A percentile compares a stretch with the other conserved stretches of the same genome.
Evolutionary conservation across 53 echinoderm and acorn worm genomes (phyloP).

Genomic region (Astropecten irregularis): DNA sequence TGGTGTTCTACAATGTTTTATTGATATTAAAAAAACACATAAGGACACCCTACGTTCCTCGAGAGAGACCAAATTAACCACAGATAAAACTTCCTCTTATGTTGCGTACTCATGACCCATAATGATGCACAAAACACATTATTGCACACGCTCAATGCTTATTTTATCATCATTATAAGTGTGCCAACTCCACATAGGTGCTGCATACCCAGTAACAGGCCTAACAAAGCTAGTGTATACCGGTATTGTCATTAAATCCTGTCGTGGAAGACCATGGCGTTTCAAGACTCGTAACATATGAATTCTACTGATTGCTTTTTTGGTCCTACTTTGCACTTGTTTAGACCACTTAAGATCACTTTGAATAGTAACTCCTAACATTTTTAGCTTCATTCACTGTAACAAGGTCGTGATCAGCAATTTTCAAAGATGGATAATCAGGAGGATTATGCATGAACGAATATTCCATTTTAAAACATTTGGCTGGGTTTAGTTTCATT

Average conservation of each 20-base stretch:
- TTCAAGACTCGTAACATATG: too few relatives aligned
- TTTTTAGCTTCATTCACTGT: neutral
- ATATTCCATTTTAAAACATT: neutral
- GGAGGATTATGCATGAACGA: neutral
- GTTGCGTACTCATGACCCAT: too few relatives aligned
- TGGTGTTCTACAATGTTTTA: too few relatives aligned
- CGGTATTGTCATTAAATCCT: neutral
- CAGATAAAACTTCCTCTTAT: too few relatives aligned
- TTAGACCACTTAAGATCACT: neutral
- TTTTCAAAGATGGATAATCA: neutral
- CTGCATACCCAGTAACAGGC: too few relatives aligned
- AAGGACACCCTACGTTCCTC: conserved; percentile 2
- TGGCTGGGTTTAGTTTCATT: conserved; percentile 3
- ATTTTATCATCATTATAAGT: too few relatives aligned
- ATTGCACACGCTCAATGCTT: neutral
- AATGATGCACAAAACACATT: neutral
- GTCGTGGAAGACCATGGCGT: neutral
- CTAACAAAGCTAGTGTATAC: conserved; percentile 4
- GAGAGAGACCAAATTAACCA: neutral
- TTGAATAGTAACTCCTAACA: neutral
- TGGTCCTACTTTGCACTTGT: neutral
- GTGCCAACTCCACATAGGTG: neutral
- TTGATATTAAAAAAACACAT: too few relatives aligned
- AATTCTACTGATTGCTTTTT: neutral
- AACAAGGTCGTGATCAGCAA: neutral